Evolutionary conservation across 2,113 vertebrate genomes (phyloP).

Genomic region (Cathartes aura): DNA sequence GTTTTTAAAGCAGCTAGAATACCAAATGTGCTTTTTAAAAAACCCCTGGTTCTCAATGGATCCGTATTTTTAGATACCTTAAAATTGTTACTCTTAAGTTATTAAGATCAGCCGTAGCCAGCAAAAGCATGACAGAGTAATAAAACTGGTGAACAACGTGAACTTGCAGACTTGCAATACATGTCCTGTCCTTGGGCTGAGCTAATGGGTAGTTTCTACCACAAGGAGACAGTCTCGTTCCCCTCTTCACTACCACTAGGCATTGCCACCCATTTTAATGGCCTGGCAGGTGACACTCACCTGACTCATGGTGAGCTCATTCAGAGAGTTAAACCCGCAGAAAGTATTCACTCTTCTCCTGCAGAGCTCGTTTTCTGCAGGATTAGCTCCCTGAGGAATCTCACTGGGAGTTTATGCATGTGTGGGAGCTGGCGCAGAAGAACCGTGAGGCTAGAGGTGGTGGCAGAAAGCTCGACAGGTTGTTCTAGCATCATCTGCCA

Average conservation of each 20-base stretch:
- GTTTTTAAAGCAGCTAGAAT: neutral
- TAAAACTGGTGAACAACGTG: neutral
- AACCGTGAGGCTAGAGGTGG: rapidly evolving
- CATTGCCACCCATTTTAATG: neutral
- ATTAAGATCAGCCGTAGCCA: neutral
- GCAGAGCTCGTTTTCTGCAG: neutral
- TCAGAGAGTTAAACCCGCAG: neutral
- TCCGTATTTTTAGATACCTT: neutral
- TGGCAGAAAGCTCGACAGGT: neutral
- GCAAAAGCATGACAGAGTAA: neutral
- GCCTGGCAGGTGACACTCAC: neutral
- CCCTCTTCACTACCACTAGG: rapidly evolving
- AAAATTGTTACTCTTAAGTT: neutral
- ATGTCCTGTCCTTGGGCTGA: neutral
- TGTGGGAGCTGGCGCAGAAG: neutral
- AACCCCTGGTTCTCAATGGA: neutral
- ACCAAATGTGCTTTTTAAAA: neutral
- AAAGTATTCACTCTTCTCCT: neutral
- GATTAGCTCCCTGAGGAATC: neutral
- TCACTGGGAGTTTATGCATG: rapidly evolving
- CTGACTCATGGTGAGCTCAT: neutral
- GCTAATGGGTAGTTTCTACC: neutral
- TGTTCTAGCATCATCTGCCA: neutral
- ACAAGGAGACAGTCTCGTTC: neutral
- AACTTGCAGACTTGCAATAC: neutral